These are phyloP conservation scores for Dinothrombium tinctorium DNA, from an alignment of 1,140 invertebrate species.

Conservation along the genomic window DNA sequence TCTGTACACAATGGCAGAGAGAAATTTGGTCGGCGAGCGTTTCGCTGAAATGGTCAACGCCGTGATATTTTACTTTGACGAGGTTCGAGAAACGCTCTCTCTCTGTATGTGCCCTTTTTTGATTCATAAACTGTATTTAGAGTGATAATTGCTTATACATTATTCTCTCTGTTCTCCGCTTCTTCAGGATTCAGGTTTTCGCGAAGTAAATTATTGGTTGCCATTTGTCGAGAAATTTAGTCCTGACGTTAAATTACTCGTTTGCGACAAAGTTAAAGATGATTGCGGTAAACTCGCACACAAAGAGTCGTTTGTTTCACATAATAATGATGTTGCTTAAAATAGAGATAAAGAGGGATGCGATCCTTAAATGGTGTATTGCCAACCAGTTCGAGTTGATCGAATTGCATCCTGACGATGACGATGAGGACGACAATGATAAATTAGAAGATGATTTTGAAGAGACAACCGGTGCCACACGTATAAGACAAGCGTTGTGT, in stretches of 20 bases:
- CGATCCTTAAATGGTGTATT: constrained; percentile 36
- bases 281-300: constrained; percentile 17
- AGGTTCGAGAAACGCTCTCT: not conserved
- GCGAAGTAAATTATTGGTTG: constrained; percentile 24
- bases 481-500: constrained; percentile 47
- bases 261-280: constrained; percentile 24
- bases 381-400: constrained; percentile 42
- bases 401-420: constrained; percentile 33
- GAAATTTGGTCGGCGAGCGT: not conserved
- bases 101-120: too few species aligned
- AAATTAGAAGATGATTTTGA: constrained; percentile 28
- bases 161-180: not conserved
- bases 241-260: constrained; percentile 27
- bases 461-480: constrained; percentile 38
- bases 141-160: not conserved
- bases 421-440: constrained; percentile 24
- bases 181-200: constrained; percentile 17
- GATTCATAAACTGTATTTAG: too few species aligned
- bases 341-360: constrained; percentile 16
- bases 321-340: constrained; percentile 4
- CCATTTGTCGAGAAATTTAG: constrained; percentile 26
- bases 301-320: too few species aligned
- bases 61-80: constrained; percentile 7
- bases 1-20: not conserved
- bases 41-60: constrained; percentile 8